These are phyloP conservation scores for Bujurquina vittata DNA, from an alignment of 2,113 vertebrate species.

Conservation along the genomic window DNA sequence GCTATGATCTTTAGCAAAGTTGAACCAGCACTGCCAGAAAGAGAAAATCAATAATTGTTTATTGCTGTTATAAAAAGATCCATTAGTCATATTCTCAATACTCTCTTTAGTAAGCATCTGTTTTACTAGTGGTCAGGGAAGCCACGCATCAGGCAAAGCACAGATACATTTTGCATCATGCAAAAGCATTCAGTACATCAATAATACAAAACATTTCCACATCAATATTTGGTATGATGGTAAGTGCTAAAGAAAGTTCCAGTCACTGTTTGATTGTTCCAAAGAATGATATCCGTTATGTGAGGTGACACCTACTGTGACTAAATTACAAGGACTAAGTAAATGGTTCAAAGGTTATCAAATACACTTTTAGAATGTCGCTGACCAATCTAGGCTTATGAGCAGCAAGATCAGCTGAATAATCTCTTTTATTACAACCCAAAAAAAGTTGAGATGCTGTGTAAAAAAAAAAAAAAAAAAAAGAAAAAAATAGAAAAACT, in stretches of 20 bases:
- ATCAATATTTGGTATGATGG: not conserved
- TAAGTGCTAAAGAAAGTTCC: not conserved
- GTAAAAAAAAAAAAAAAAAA: too few relatives aligned
- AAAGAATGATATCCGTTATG: not conserved
- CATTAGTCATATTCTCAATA: constrained; percentile 43
- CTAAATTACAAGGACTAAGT: not conserved
- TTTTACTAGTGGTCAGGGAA: not conserved
- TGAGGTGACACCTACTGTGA: not conserved
- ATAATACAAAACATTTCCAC: constrained; percentile 21
- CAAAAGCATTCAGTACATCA: constrained; percentile 6
- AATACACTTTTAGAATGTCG: too few relatives aligned
- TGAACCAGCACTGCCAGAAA: not conserved
- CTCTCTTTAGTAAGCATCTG: constrained; percentile 8
- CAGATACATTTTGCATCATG: constrained; percentile 17
- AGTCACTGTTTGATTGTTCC: not conserved
- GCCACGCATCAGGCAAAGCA: constrained; percentile 12
- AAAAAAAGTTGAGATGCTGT: too few relatives aligned
- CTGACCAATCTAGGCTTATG: too few relatives aligned
- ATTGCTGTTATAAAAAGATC: constrained; percentile 43
- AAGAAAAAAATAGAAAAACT: too few relatives aligned
- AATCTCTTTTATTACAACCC: too few relatives aligned
- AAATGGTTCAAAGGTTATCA: too few relatives aligned
- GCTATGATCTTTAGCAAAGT: not conserved
- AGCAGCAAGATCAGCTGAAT: too few relatives aligned
- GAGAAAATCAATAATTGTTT: constrained; percentile 58